Percentiles rank a stretch among this genome's conserved stretches.
phyloP scores from a whole-genome alignment of 2,888 invertebrate genomes.

The Machimus rusticus region DNA sequence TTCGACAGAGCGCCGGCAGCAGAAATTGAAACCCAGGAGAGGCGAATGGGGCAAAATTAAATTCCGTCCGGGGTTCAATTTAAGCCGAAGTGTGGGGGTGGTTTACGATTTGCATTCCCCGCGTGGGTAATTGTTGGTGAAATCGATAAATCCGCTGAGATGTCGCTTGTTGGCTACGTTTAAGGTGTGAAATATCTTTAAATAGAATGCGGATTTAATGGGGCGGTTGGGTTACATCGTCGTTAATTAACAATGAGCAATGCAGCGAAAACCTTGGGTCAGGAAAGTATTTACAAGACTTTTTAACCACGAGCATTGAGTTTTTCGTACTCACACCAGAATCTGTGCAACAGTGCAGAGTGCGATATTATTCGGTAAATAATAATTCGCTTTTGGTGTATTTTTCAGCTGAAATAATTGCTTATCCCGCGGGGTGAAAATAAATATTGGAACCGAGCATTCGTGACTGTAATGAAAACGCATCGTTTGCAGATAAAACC shows the following conservation, averaged over 20 bases:
- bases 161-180: not conserved
- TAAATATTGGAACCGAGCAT: not conserved
- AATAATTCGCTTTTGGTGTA: not conserved
- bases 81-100: not conserved
- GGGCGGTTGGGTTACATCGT: not conserved
- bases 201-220: constrained; percentile 1
- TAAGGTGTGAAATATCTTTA: constrained; percentile 28
- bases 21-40: not conserved
- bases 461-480: not conserved
- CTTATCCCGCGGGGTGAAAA: not conserved
- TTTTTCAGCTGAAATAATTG: not conserved
- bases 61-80: constrained; percentile 11
- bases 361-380: not conserved
- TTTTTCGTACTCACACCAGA: not conserved
- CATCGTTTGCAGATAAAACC: not conserved
- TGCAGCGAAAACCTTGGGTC: not conserved
- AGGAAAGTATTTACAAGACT: not conserved
- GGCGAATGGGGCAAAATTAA: constrained; percentile 1
- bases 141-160: constrained; percentile 34
- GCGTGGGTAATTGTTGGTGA: constrained; percentile 34
- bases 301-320: not conserved
- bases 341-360: not conserved
- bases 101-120: constrained; percentile 8
- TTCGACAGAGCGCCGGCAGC: constrained; percentile 2
- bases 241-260: constrained; percentile 15